A percentile compares a stretch with the other conserved stretches of the same genome.
Evolutionary conservation across 2,113 vertebrate genomes (phyloP).

Genomic region (Pteronura brasiliensis): DNA sequence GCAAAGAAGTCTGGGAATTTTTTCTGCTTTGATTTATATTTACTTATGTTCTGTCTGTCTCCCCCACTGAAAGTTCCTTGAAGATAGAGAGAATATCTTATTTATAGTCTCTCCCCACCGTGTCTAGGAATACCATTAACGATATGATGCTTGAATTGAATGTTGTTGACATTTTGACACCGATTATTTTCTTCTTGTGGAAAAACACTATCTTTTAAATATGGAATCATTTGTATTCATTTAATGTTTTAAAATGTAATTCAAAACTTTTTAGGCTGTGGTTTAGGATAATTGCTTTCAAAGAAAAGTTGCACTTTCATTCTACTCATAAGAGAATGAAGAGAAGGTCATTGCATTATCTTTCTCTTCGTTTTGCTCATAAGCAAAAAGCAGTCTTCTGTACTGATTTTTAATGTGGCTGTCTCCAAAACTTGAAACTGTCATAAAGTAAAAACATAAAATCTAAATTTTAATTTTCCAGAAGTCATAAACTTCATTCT

Average conservation of each 20-base stretch:
- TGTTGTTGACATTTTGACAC: neutral
- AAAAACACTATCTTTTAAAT: neutral
- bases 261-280: neutral
- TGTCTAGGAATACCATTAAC: neutral
- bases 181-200: neutral
- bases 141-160: neutral
- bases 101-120: neutral
- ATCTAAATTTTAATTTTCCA: constrained; percentile 19
- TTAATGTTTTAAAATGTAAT: neutral
- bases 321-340: neutral
- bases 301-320: constrained; percentile 6
- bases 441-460: neutral
- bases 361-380: neutral
- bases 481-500: constrained; percentile 21
- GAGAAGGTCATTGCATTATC: neutral
- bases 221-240: neutral
- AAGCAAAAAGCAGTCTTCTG: neutral
- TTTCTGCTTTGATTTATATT: neutral
- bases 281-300: neutral
- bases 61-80: neutral
- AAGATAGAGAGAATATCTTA: neutral
- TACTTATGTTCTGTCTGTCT: neutral
- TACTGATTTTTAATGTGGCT: neutral
- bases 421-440: neutral
- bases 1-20: neutral